Evolutionary conservation across 2,113 vertebrate species (phyloP), one percentile per base, ranked within the genome.

Genomic region (Bubo bubo): DNA sequence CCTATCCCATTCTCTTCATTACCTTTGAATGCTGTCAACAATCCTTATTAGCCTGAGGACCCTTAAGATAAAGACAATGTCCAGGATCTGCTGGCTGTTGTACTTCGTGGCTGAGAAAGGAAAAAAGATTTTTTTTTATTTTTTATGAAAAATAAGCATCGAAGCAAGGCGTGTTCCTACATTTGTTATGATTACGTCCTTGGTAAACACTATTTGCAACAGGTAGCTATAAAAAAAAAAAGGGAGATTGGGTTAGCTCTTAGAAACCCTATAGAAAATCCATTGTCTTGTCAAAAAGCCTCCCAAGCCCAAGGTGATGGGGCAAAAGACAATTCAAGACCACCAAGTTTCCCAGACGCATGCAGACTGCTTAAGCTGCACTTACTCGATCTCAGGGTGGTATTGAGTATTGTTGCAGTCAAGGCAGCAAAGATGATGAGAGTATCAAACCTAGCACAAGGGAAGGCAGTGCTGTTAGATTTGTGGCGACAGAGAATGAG

Each of bases 31-130:
- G 94, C 98, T 99, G 98, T 99, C 98, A 37, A 99, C 98, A 45
- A 99, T 98, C 45, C 99, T 97, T 70, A 99, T 94, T 52, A 99
- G 98, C 56, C 99, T 94, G 43, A 99, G 98, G 28, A 99, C 98
- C 55, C 99, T 92, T 22, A 99, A 84, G 95, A 99, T 99, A 93
- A 99, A 98, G 86, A 99, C 98, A 2, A 99, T 99, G 95, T 99
- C 99, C 97, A 99, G 97, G 55, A 99, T 97, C 97, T 99, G 98
- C 5, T 98, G 99, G 87, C 99, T 99, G 86, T 97, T 99, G 95
- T 99, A 99, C 9, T 95, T 97, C 0, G 93, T 98, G 28, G 97
- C 99, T 99, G 91, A 59, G 62, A 79, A 75, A 30, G 52, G 37
- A 77, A 94, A 74, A 70, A 41, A n/a, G 1, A 5, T 5, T 49